These are phyloP conservation scores for Taphrorychus bicolor DNA, from an alignment of 2,888 invertebrate genomes.

Conservation along the genomic window DNA sequence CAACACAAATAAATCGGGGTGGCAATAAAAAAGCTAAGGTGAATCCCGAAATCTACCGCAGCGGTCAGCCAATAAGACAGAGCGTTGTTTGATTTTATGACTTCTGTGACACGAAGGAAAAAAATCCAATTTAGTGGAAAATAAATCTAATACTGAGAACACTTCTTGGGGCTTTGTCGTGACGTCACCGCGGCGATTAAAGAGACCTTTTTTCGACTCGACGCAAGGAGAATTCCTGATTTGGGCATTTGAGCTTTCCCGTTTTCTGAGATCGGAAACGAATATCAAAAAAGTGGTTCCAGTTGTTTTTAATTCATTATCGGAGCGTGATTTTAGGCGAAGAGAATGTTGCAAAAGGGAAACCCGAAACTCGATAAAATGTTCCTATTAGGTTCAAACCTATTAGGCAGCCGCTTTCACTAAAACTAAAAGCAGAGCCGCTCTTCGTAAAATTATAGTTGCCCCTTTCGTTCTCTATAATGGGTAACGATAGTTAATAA, in stretches of 20 bases:
- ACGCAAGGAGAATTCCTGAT: constrained; percentile 21
- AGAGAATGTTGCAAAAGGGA: not conserved
- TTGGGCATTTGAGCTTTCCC: constrained; percentile 13
- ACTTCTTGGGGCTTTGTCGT: constrained; percentile 31
- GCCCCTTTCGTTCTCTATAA: constrained; percentile 11
- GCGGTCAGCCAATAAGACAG: constrained; percentile 23
- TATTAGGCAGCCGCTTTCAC: not conserved
- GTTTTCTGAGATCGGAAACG: constrained; percentile 1
- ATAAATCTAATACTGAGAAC: constrained; percentile 35
- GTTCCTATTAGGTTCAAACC: not conserved
- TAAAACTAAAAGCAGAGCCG: not conserved
- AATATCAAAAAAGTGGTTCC: constrained; percentile 8
- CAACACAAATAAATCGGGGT: not conserved
- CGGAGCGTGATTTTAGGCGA: not conserved
- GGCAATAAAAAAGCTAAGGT: constrained; percentile 2
- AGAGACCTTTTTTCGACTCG: constrained; percentile 15
- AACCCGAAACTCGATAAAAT: not conserved
- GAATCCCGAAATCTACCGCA: not conserved
- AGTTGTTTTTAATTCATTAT: constrained; percentile 2
- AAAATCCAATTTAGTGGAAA: constrained; percentile 36
- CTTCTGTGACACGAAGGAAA: constrained; percentile 35
- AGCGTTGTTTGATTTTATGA: constrained; percentile 34
- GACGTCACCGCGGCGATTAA: constrained; percentile 29
- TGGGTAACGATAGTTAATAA: constrained; percentile 16
- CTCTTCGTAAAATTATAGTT: constrained; percentile 12